Evolutionary conservation across 2,888 invertebrate genomes (phyloP), one percentile per base, ranked within the genome.

Genomic region (Polyommatus icarus): DNA sequence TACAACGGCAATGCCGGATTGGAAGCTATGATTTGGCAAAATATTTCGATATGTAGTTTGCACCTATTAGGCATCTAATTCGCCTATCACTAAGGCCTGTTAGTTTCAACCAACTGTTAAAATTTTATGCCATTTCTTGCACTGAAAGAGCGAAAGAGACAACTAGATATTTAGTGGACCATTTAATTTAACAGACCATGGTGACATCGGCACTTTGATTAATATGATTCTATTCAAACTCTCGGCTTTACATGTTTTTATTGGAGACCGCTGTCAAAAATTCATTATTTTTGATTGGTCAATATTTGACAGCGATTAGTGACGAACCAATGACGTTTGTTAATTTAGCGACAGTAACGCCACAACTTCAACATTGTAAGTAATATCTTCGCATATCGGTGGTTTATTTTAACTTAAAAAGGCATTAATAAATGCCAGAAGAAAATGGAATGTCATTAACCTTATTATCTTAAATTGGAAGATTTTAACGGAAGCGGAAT

Each of bases 11-110:
- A 61, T 18, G 18, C 29, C 18, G 67, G 2, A 15, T 67, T 67
- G 29, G 67, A 67, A 67, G 67, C 67, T 67, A 73, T 73, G 46
- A 20, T 20, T 73, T 73, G 73, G 73, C 73, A 73, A 40, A 40
- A 32, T 40, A 20, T 72, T 36, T 73, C 24, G 75, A 75, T 75
- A 75, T 54, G 75, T 54, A 46, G 6, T 36, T 50, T 24, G 54
- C 54, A 75, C 50, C 75, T 54, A 54, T 54, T 5, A 50, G 75
- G 50, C 29, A 54, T 50, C 75, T 75, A 75, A n/a, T 46, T 20
- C 18, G 15, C 46, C n/a, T 18, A 72, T 40, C n/a, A 20, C 7
- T 32, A 67, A 20, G n/a, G 15, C 3, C 4, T 54, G 18, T 54
- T 54, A 54, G 50, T 54, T 54, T 54, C 18, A 54, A 54, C 18